Evolutionary conservation across 2,113 vertebrate species (phyloP).

Genomic region (Brachyhypopomus gauderio): DNA sequence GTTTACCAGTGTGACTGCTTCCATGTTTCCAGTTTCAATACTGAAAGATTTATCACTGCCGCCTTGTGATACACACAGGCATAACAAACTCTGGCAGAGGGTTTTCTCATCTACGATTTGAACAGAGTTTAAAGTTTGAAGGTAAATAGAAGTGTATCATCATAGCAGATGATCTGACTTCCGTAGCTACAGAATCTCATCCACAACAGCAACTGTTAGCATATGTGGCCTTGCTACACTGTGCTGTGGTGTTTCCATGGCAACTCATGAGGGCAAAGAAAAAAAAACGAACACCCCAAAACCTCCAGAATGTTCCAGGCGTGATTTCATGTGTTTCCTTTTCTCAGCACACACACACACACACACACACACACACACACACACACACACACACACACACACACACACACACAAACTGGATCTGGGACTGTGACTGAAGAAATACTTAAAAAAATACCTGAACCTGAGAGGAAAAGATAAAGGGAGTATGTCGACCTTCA

Average conservation of each 20-base stretch:
- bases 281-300: slow-evolving; percentile 7
- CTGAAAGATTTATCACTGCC: slow-evolving; percentile 45
- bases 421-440: no score
- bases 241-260: slow-evolving; percentile 48
- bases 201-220: slow-evolving; percentile 3
- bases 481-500: no score
- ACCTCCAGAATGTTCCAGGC: neutral
- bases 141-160: slow-evolving; percentile 7
- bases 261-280: slow-evolving; percentile 11
- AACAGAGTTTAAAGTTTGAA: neutral
- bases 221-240: slow-evolving; percentile 29
- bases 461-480: no score
- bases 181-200: slow-evolving; percentile 22
- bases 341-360: no score
- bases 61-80: neutral
- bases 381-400: no score
- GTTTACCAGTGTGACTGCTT: slow-evolving; percentile 17
- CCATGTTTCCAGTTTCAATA: slow-evolving; percentile 40
- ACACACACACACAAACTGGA: neutral
- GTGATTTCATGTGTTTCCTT: neutral
- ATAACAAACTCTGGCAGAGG: slow-evolving; percentile 2
- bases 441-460: neutral
- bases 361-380: no score
- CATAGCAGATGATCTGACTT: slow-evolving; percentile 36
- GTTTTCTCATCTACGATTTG: neutral